Conservation (phyloP, 2,888 invertebrate genomes). For the Neoascia interrupta region DNA sequence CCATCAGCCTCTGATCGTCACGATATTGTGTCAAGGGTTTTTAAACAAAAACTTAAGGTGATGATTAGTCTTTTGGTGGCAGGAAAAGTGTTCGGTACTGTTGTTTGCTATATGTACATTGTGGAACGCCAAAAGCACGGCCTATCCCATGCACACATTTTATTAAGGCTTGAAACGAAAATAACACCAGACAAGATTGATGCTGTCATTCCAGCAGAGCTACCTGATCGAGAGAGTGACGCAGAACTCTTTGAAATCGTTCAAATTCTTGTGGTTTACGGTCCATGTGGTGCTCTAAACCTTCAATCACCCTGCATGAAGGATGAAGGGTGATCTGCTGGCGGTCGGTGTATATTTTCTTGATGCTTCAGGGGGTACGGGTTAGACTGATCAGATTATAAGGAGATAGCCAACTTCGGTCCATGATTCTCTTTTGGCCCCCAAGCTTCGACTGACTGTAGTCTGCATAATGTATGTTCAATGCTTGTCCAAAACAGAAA, state of each 20-base stretch:
- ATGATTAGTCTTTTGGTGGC: not conserved
- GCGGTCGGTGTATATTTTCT: no score
- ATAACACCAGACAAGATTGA: constrained; percentile 67
- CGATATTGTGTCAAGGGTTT: constrained; percentile 59
- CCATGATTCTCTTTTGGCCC: no score
- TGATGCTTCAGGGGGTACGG: not conserved
- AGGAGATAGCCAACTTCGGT: no score
- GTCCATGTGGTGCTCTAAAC: constrained; percentile 35
- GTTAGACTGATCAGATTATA: no score
- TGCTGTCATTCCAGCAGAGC: not conserved
- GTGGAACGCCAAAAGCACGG: constrained; percentile 66
- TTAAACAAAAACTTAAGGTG: constrained; percentile 57
- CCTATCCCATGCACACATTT: constrained; percentile 70
- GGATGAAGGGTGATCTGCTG: no score
- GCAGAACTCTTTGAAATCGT: constrained; percentile 72
- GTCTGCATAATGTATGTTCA: no score
- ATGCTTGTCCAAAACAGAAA: no score
- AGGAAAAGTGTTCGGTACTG: not conserved
- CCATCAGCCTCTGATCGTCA: constrained; percentile 8
- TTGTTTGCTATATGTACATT: not conserved
- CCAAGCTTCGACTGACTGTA: no score
- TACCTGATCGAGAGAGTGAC: constrained; percentile 61
- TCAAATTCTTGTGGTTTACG: constrained; percentile 73
- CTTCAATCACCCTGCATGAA: not conserved
- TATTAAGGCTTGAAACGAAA: constrained; percentile 61